Conservation (phyloP, 2,888 invertebrate genomes). For the Coleophora flavipennella region DNA sequence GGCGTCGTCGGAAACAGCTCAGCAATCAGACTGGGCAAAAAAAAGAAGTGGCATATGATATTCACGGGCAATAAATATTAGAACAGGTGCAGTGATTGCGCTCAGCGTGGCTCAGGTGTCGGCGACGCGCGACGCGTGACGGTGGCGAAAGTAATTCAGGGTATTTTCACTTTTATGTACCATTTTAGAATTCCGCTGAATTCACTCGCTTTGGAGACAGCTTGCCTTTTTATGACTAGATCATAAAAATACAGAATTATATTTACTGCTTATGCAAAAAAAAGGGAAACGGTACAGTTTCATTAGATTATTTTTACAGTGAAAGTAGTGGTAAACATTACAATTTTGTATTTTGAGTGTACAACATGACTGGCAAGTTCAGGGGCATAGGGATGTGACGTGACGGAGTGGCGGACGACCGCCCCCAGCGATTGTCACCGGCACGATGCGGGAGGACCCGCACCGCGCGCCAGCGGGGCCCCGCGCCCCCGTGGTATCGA, state of each 20-base stretch:
- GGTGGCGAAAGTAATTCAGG: slow-evolving; percentile 24
- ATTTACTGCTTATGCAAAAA: background rate
- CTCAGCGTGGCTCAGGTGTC: slow-evolving; percentile 53
- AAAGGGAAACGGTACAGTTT: no score
- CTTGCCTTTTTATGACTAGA: slow-evolving; percentile 4
- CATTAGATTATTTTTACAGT: no score
- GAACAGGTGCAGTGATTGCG: slow-evolving; percentile 66
- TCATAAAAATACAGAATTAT: background rate
- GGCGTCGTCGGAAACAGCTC: slow-evolving; percentile 18
- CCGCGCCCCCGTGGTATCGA: slow-evolving; percentile 63
- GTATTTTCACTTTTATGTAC: slow-evolving; percentile 31
- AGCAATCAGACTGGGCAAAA: slow-evolving; percentile 48
- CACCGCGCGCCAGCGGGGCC: slow-evolving; percentile 34
- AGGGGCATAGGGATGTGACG: background rate
- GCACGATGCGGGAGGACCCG: slow-evolving; percentile 58
- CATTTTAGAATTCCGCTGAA: slow-evolving; percentile 18
- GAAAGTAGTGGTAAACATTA: no score
- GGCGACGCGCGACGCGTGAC: slow-evolving; percentile 18
- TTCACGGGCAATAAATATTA: slow-evolving; percentile 71
- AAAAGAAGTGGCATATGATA: slow-evolving; percentile 57
- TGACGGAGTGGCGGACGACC: slow-evolving; percentile 14
- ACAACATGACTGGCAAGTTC: background rate
- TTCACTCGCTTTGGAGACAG: slow-evolving; percentile 4
- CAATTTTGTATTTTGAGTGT: no score
- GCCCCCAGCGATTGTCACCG: slow-evolving; percentile 61